Conservation (phyloP, 2,113 vertebrate species). For the Myanophis thanlyinensis region DNA sequence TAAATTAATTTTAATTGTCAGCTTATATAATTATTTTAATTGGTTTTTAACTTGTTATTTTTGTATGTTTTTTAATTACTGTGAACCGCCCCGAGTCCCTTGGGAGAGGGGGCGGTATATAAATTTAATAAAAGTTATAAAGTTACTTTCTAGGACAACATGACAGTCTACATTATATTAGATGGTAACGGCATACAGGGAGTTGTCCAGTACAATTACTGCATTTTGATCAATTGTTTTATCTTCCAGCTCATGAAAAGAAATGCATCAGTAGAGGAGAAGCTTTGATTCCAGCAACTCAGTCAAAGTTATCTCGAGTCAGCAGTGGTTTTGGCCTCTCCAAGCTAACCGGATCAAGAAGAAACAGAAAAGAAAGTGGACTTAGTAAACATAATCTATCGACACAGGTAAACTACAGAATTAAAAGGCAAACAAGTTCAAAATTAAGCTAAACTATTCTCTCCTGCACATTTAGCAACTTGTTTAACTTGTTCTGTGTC, state of each 20-base stretch:
- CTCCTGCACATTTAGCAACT: background rate
- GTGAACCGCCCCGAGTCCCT: too few relatives aligned
- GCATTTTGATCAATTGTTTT: background rate
- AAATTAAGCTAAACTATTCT: background rate
- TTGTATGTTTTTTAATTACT: too few relatives aligned
- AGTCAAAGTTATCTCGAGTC: slow-evolving; percentile 94
- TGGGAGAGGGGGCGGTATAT: too few relatives aligned
- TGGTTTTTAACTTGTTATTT: too few relatives aligned
- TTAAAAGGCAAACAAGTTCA: background rate
- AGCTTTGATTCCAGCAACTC: slow-evolving; percentile 81
- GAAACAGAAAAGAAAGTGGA: slow-evolving; percentile 92
- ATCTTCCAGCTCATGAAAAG: slow-evolving; percentile 87
- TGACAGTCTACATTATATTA: background rate
- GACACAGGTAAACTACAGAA: slow-evolving; percentile 79
- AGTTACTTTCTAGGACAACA: background rate
- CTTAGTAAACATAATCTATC: slow-evolving; percentile 92
- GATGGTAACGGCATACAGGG: too few relatives aligned
- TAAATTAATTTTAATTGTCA: too few relatives aligned
- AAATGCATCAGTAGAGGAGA: slow-evolving; percentile 95
- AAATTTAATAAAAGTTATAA: too few relatives aligned
- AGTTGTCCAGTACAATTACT: background rate
- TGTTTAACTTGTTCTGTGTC: background rate
- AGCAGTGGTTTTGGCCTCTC: slow-evolving; percentile 98
- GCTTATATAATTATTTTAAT: too few relatives aligned
- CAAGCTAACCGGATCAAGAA: slow-evolving; percentile 91